phyloP scores from a whole-genome alignment of 2,113 vertebrate genomes.

The Brienomyrus brachyistius region DNA sequence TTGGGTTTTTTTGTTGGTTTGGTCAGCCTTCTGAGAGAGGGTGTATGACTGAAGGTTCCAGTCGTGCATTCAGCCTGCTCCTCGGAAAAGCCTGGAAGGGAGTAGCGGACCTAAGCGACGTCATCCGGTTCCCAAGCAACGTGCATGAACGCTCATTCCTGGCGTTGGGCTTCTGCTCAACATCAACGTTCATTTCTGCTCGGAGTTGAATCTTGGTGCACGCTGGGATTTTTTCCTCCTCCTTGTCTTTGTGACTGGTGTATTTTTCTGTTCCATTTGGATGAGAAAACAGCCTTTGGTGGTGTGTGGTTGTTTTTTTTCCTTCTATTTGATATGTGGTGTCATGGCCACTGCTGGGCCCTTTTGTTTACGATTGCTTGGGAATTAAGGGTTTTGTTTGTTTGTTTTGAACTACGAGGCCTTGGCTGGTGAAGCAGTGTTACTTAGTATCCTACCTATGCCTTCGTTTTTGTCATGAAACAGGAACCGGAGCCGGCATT shows the following conservation, averaged over 20 bases:
- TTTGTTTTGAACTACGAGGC: background rate
- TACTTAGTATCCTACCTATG: background rate
- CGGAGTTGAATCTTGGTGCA: conserved; percentile 22
- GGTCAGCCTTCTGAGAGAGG: background rate
- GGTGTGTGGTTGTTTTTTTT: conserved; percentile 5
- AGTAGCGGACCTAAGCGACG: background rate
- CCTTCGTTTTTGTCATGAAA: background rate
- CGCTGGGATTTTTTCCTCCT: conserved; percentile 4
- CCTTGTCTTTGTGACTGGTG: conserved; percentile 16
- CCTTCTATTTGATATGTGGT: background rate
- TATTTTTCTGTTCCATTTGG: conserved; percentile 19
- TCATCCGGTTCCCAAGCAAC: conserved; percentile 17
- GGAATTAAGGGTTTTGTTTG: conserved; percentile 4
- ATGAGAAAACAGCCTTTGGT: background rate
- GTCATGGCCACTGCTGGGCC: background rate
- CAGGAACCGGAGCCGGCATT: background rate
- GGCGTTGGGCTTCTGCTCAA: background rate
- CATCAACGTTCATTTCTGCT: conserved; percentile 21
- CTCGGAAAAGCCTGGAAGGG: background rate
- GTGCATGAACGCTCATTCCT: conserved; percentile 20
- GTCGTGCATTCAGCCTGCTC: background rate
- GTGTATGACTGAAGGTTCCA: background rate
- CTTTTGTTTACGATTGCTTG: conserved; percentile 12
- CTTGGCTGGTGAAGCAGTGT: background rate
- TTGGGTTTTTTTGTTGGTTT: background rate